Evolutionary conservation across 2,797 vertebrate species (phyloP).

Genomic region (Ctenochaetus hawaiiensis): DNA sequence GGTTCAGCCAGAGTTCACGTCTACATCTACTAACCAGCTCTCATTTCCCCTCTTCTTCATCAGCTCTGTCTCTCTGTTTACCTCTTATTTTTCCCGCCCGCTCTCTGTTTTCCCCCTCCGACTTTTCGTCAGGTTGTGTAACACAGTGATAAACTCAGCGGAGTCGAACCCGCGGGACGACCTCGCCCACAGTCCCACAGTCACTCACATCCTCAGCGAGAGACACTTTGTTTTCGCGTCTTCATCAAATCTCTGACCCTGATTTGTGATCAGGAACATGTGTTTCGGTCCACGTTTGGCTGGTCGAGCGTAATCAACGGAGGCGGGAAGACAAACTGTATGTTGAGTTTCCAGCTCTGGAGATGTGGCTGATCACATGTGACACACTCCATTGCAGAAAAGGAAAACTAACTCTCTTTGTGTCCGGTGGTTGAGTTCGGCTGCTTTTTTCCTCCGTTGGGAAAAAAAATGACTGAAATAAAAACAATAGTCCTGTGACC

Average conservation of each 20-base stretch:
- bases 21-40: slow-evolving; percentile 89
- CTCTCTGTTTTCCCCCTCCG: slow-evolving; percentile 32
- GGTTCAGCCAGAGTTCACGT: slow-evolving; percentile 98
- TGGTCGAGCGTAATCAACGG: slow-evolving; percentile 26
- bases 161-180: slow-evolving; percentile 45
- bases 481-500: background rate
- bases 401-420: slow-evolving; percentile 2
- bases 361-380: slow-evolving; percentile 15
- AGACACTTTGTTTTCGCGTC: slow-evolving; percentile 68
- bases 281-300: slow-evolving; percentile 27
- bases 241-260: slow-evolving; percentile 49
- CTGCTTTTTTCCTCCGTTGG: slow-evolving; percentile 15
- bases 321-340: slow-evolving; percentile 13
- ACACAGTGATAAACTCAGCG: slow-evolving; percentile 11
- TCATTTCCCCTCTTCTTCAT: slow-evolving; percentile 64
- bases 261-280: slow-evolving; percentile 57
- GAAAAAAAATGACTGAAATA: slow-evolving; percentile 18
- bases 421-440: slow-evolving; percentile 27
- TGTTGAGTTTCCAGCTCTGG: background rate
- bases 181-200: slow-evolving; percentile 53
- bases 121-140: slow-evolving; percentile 55
- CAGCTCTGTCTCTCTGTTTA: slow-evolving; percentile 66
- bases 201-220: slow-evolving; percentile 34
- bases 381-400: background rate
- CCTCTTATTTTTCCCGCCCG: slow-evolving; percentile 29